Base-by-base conservation (phyloP, 2,797 vertebrate species). In the Sebastes kiyomatsui region DNA sequence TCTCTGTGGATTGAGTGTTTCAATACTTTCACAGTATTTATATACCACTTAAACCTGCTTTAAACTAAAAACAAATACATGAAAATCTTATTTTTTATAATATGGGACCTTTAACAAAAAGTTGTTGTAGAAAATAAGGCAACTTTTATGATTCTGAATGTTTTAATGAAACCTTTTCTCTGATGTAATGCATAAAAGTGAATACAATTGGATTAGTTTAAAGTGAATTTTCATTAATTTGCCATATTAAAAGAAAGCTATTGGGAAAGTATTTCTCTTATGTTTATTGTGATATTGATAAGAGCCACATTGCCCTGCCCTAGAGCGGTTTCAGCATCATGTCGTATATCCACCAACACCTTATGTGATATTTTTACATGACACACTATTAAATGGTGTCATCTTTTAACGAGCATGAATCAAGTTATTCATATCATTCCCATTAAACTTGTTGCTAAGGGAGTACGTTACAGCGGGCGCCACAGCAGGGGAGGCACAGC, bases 391-490 rank as follows among this genome's bases (percentile, higher is more conserved):
- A 65, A 33, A 67, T 6, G 38, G 27, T 65, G 62, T 67, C 70
- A 65, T 82, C 67, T 68, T 81, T 77, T 58, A 28, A 75, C 61
- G 27, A 79, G 72, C 73, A 83, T 69, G 78, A 91, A 93, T 89
- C 35, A 79, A 54, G 70, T 84, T 91, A 90, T 92, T 93, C 90
- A 92, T 88, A 88, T 91, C 30, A 84, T 81, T 90, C 66, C 69
- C 71, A 90, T 92, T 93, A 92, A 91, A 91, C 83, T 79, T 70
- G 46, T 78, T 60, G 72, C 74, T 58, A 27, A 91, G 85, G 87
- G 84, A 90, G 84, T 46, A 3, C 18, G 30, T 66, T 75, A 58
- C 60, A 70, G 22, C 20, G 72, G 65, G 30, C 35, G 23, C 9
- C 80, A 7, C 81, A 79, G 79, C 75, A 52, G 80, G 86, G 74